Conservation (phyloP, 2,113 vertebrate species). For the Pavo muticus region DNA sequence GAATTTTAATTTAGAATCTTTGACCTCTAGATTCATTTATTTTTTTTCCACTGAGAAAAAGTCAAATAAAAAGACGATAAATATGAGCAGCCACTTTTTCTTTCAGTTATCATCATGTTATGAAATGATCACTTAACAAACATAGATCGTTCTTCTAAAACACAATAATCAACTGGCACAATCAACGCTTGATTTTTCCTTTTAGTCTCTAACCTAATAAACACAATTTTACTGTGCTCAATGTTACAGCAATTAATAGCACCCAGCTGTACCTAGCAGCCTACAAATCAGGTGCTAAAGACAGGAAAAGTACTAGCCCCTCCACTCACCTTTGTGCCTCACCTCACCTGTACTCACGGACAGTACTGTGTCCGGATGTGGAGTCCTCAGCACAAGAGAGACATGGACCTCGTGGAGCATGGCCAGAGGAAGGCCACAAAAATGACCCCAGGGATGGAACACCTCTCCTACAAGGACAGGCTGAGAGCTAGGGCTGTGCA, state of each 20-base stretch:
- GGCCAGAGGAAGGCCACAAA: too few relatives aligned
- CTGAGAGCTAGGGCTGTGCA: too few relatives aligned
- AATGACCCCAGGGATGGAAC: too few relatives aligned
- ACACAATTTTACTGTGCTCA: neutral
- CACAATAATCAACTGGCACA: neutral
- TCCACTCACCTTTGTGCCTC: too few relatives aligned
- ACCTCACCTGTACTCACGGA: too few relatives aligned
- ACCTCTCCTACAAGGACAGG: too few relatives aligned
- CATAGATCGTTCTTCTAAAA: neutral
- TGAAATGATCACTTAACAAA: slow-evolving; percentile 19
- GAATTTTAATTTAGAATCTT: neutral
- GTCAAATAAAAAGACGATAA: slow-evolving; percentile 1
- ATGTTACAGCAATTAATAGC: neutral
- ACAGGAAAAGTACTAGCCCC: neutral
- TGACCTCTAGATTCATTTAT: neutral
- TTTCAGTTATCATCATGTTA: neutral
- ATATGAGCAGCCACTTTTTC: neutral
- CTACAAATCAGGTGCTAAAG: neutral
- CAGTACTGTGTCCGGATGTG: too few relatives aligned
- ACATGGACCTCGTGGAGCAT: too few relatives aligned
- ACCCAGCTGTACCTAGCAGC: neutral
- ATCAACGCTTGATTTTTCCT: neutral
- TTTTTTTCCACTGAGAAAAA: neutral
- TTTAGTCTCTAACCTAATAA: neutral
- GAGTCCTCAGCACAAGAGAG: too few relatives aligned